Evolutionary conservation across 2,797 vertebrate genomes (phyloP).

Genomic region (Mus spretus): DNA sequence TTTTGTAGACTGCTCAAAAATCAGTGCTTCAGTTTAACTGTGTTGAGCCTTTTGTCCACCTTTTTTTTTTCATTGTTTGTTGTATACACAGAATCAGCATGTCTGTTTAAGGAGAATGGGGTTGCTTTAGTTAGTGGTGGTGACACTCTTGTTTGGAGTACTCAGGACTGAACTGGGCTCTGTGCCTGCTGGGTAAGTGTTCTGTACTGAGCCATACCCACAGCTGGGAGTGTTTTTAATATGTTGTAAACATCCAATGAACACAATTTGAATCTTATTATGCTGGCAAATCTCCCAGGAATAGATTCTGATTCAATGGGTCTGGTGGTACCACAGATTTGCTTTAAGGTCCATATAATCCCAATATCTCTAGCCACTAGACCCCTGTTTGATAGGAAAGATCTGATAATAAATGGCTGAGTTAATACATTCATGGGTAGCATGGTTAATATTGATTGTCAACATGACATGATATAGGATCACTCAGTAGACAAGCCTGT

Average conservation of each 20-base stretch:
- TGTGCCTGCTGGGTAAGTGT: neutral
- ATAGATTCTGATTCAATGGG: neutral
- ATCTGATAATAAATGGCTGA: neutral
- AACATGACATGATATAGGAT: neutral
- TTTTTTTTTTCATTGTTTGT: neutral
- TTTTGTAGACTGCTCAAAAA: neutral
- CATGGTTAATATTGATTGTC: neutral
- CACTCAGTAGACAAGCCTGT: neutral
- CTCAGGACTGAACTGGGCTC: neutral
- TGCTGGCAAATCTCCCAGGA: neutral
- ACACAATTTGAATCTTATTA: conserved; percentile 16
- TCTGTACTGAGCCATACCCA: neutral
- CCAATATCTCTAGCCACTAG: neutral
- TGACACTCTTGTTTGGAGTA: neutral
- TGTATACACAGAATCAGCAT: neutral
- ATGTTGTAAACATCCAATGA: conserved; percentile 17
- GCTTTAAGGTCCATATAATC: neutral
- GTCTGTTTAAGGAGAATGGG: neutral
- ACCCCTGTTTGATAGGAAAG: neutral
- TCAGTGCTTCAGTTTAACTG: neutral
- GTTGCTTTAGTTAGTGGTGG: neutral
- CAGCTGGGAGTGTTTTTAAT: neutral
- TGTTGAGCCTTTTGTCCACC: neutral
- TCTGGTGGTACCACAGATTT: neutral
- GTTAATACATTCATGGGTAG: neutral